A percentile compares a stretch with the other conserved stretches of the same genome.
Evolutionary conservation across 2,113 vertebrate species (phyloP).

Genomic region (Micronisus gabar): DNA sequence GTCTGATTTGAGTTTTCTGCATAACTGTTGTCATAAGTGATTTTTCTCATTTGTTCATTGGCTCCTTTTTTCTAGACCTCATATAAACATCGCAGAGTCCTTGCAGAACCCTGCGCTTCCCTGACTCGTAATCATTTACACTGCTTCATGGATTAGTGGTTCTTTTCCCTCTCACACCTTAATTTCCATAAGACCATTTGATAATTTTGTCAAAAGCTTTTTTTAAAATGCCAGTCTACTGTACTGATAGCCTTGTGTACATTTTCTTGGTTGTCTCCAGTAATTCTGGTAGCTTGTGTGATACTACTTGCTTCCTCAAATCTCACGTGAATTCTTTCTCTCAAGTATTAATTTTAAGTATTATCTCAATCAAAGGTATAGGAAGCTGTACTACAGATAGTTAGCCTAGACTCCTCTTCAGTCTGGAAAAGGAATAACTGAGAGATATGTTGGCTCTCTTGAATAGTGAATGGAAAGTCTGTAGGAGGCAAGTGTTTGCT

Average conservation of each 20-base stretch:
- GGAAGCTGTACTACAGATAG: not conserved
- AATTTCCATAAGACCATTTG: not conserved
- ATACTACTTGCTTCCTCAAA: not conserved
- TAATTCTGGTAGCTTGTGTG: not conserved
- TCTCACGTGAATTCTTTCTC: not conserved
- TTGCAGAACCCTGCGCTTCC: not conserved
- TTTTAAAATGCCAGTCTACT: not conserved
- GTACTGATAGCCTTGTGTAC: not conserved
- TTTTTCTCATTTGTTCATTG: not conserved
- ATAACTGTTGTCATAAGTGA: not conserved
- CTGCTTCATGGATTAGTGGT: not conserved
- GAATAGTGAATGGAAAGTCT: not conserved
- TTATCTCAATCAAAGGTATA: not conserved
- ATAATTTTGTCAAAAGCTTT: not conserved
- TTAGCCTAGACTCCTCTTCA: not conserved
- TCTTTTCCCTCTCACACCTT: not conserved
- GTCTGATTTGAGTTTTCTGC: not conserved
- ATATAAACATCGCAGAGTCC: not conserved
- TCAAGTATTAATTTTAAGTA: not conserved
- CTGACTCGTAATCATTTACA: not conserved
- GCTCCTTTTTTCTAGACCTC: not conserved
- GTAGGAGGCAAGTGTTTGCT: not conserved
- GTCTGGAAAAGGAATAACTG: not conserved
- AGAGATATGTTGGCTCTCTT: not conserved
- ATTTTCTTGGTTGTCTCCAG: not conserved